Base-by-base conservation (phyloP, 2,888 invertebrate species). In the Pecten maximus region DNA sequence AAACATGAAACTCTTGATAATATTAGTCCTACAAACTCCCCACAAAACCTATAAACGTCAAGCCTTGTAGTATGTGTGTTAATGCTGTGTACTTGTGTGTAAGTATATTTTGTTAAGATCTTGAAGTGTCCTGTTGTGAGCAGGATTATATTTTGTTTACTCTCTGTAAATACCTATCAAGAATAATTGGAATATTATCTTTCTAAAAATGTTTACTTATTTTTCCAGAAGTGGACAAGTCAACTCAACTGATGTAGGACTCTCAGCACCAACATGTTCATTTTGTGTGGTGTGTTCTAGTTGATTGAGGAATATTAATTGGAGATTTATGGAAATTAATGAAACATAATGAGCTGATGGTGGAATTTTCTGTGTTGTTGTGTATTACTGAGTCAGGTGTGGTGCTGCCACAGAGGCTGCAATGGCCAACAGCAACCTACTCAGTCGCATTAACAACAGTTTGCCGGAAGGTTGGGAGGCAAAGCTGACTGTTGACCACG, bases 391-490 rank as follows among this genome's bases (percentile, higher is more conserved):
- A 28, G 74, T 28, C 74, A 15, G 54, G 54, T 23, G 54, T 54
- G 19, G 35, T 74, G 74, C 6, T 74, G 74, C 6, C 35, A 35
- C 74, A 74, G 28, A 35, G 74, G 74, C 74, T 28, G 28, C 28
- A 0, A 74, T 74, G 74, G 74, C 74, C 74, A 74, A 89, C 23
- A 91, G 44, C 48, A 91, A 90, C 87, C 60, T 90, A 40, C 87
- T 91, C 35, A 89, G 89, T 28, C 89, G 91, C 23, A 74, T 91
- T 40, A 91, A 90, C 87, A 87, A 88, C 35, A 86, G 89, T 89
- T 91, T 95, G n/a, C 94, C 93, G 23, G 95, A 94, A 4, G 94
- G 93, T 23, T 95, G 95, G 95, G 94, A 95, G 90, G 95, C 95
- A 39, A 95, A 94, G 44, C 91, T 95, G 28, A 92, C 92, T 4